Percentiles rank a stretch among this genome's conserved stretches.
Conservation (phyloP, 2,113 vertebrate genomes). For the Miniopterus natalensis region DNA sequence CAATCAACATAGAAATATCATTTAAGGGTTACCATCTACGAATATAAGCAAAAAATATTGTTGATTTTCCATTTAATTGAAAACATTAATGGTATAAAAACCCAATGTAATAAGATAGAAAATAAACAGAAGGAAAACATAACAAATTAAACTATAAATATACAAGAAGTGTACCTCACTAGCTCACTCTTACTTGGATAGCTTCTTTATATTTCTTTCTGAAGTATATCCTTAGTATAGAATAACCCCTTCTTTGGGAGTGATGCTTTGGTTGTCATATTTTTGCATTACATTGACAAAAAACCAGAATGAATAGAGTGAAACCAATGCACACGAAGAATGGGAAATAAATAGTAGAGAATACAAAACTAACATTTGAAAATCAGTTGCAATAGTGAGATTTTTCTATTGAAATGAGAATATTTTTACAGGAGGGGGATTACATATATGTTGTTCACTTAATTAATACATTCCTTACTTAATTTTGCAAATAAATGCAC, state of each 20-base stretch:
- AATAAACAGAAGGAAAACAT: not conserved
- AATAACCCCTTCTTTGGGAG: not conserved
- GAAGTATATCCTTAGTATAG: not conserved
- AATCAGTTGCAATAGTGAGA: not conserved
- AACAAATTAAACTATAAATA: not conserved
- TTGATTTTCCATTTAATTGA: not conserved
- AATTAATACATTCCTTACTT: not conserved
- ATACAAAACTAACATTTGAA: conserved; percentile 42
- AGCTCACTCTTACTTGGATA: not conserved
- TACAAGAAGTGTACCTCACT: not conserved
- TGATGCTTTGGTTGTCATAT: conserved; percentile 24
- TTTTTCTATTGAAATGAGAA: conserved; percentile 25
- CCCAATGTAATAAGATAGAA: not conserved
- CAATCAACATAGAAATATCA: not conserved
- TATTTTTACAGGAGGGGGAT: not conserved
- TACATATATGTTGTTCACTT: not conserved
- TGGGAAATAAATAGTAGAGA: not conserved
- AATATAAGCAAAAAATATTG: not conserved
- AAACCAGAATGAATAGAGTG: conserved; percentile 28
- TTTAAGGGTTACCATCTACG: not conserved
- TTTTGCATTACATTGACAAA: not conserved
- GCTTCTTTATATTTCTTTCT: conserved; percentile 12
- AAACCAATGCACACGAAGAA: conserved; percentile 35
- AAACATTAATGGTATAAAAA: not conserved
- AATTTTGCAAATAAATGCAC: not conserved